These are phyloP conservation scores for Drosophila crucigera DNA, from an alignment of 2,888 invertebrate species.

Conservation along the genomic window DNA sequence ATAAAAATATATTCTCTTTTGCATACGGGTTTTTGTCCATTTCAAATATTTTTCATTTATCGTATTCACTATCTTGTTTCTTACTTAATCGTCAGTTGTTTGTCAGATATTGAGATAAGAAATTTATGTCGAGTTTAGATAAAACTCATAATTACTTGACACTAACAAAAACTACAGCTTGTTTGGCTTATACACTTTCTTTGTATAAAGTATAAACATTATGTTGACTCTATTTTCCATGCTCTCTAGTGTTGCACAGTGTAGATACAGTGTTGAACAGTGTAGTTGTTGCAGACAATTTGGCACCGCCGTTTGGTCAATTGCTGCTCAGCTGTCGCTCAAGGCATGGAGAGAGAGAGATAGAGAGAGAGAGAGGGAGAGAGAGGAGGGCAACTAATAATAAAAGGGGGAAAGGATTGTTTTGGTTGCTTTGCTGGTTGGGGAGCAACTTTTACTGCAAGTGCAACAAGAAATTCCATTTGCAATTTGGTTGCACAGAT, in stretches of 20 bases:
- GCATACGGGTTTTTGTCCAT: not conserved
- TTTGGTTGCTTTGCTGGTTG: slow-evolving; percentile 44
- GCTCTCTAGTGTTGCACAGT: not conserved
- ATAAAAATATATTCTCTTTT: not conserved
- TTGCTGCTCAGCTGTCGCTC: slow-evolving; percentile 41
- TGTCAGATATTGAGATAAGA: no score
- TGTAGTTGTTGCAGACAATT: slow-evolving; percentile 37
- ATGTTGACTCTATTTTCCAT: not conserved
- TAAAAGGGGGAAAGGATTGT: not conserved
- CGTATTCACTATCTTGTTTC: not conserved
- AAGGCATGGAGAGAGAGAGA: not conserved
- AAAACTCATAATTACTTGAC: no score
- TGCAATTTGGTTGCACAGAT: slow-evolving; percentile 27
- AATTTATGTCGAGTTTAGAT: no score
- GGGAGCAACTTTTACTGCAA: slow-evolving; percentile 68
- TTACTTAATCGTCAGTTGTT: not conserved
- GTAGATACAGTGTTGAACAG: slow-evolving; percentile 8
- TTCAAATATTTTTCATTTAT: not conserved
- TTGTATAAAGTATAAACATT: no score
- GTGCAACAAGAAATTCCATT: slow-evolving; percentile 57
- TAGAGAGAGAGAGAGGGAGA: no score
- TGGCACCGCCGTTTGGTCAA: slow-evolving; percentile 30
- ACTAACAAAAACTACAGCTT: no score
- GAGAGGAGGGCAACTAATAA: not conserved
- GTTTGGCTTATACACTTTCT: no score